Base-by-base conservation (phyloP, 2,888 invertebrate species). In the Rhyacophila evoluta region DNA sequence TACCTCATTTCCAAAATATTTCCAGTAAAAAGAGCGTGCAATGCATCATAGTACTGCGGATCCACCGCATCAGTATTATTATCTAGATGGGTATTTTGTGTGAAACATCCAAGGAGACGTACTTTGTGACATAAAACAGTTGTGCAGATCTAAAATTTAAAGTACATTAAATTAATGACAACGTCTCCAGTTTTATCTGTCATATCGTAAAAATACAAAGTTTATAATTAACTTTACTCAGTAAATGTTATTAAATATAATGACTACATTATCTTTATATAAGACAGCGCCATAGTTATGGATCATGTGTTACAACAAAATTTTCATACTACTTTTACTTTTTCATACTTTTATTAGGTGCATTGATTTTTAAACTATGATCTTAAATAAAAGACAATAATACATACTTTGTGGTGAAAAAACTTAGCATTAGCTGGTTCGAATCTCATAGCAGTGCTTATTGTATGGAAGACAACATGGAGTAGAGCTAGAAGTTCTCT, bases 361-460 rank as follows among this genome's bases (percentile, higher is more conserved):
- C n/a, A n/a, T n/a, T n/a, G n/a, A n/a, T n/a, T n/a, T n/a, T n/a
- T n/a, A n/a, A n/a, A n/a, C n/a, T n/a, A n/a, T n/a, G n/a, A n/a
- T n/a, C n/a, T n/a, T 28, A 5, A 72, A 71, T 78, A 25, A 68
- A 25, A 74, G 79, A 77, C 55, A 71, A 41, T 67, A 10, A 36
- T 8, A 69, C 85, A 85, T 84, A 95, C 95, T 92, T 99, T 99
- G 83, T 97, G 95, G 85, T 97, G 95, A 89, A 99, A 99, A 89
- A 98, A 97, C 86, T 98, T 98, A 0, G 99, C 99, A 87, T 99
- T 99, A 0, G 98, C 98, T 1, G 99, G 99, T 87, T 99, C 99
- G 86, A 98, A 99, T 83, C 99, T 91, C 99, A 99, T 99, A 1
- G 98, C 98, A 0, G 98, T 97, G 80, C 97, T 96, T 83, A 99